These are phyloP conservation scores for Hypercompe scribonia DNA, from an alignment of 2,888 invertebrate species.

Conservation along the genomic window DNA sequence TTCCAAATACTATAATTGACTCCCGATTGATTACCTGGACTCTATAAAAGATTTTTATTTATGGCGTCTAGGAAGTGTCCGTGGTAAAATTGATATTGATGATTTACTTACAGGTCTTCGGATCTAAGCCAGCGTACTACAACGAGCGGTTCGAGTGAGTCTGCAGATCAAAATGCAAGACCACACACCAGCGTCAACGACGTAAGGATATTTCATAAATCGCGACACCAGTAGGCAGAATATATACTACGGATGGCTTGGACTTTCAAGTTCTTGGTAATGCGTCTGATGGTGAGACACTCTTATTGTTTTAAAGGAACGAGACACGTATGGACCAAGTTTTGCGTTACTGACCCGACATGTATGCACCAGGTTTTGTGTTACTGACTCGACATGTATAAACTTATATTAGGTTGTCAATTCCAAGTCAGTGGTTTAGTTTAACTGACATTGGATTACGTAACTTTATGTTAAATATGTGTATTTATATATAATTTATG, in stretches of 20 bases:
- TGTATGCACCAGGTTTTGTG: too few species aligned
- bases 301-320: not conserved
- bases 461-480: slow-evolving; percentile 1
- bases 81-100: not conserved
- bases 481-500: not conserved
- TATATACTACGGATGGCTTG: not conserved
- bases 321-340: not conserved
- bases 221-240: slow-evolving; percentile 34
- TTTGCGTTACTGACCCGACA: too few species aligned
- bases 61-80: not conserved
- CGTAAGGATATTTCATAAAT: slow-evolving; percentile 47
- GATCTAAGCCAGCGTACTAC: slow-evolving; percentile 71
- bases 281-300: not conserved
- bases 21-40: too few species aligned
- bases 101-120: slow-evolving; percentile 61
- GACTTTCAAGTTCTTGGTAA: not conserved
- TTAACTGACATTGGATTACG: not conserved
- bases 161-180: slow-evolving; percentile 79
- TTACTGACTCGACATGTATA: not conserved
- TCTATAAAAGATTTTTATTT: too few species aligned
- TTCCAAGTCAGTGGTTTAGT: not conserved
- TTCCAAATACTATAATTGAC: not conserved
- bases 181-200: slow-evolving; percentile 79
- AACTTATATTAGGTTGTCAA: not conserved
- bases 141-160: slow-evolving; percentile 75